These are phyloP conservation scores for Eupithecia tripunctaria DNA, from an alignment of 2,888 invertebrate genomes.

Conservation along the genomic window DNA sequence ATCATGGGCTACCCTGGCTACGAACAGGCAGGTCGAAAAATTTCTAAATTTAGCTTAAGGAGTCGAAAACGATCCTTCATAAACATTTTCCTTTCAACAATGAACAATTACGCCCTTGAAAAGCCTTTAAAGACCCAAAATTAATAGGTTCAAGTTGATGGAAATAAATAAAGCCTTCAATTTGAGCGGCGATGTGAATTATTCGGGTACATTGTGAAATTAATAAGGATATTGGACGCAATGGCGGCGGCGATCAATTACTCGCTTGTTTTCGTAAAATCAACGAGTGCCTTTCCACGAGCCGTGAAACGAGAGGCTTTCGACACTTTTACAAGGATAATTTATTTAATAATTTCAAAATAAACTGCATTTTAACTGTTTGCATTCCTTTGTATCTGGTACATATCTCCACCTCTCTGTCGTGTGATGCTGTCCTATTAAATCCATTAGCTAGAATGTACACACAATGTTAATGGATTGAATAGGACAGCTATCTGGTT, in stretches of 20 bases:
- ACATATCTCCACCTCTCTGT: not conserved
- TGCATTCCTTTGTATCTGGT: not conserved
- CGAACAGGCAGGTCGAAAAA: not conserved
- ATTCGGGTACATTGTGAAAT: conserved; percentile 41
- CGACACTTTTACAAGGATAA: not conserved
- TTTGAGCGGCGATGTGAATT: conserved; percentile 35
- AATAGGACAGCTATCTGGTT: not conserved
- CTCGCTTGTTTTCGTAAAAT: conserved; percentile 71
- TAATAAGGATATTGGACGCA: conserved; percentile 43
- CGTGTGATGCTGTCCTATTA: too few species aligned
- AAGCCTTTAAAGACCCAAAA: conserved; percentile 29
- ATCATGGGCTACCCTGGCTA: not conserved
- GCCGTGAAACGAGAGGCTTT: conserved; percentile 20
- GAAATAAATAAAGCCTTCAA: conserved; percentile 37
- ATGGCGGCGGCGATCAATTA: conserved; percentile 63
- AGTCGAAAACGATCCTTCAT: conserved; percentile 9
- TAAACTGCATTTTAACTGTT: not conserved
- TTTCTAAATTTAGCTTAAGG: not conserved
- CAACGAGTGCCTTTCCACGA: conserved; percentile 43
- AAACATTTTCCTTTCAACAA: conserved; percentile 24
- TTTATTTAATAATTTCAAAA: not conserved
- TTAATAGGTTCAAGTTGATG: conserved; percentile 40
- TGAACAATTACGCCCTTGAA: conserved; percentile 33
- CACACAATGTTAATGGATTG: too few species aligned
- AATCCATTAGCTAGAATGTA: too few species aligned